Evolutionary conservation across 2,888 invertebrate species (phyloP), one percentile per base, ranked within the genome.

Genomic region (Cepaea hortensis): DNA sequence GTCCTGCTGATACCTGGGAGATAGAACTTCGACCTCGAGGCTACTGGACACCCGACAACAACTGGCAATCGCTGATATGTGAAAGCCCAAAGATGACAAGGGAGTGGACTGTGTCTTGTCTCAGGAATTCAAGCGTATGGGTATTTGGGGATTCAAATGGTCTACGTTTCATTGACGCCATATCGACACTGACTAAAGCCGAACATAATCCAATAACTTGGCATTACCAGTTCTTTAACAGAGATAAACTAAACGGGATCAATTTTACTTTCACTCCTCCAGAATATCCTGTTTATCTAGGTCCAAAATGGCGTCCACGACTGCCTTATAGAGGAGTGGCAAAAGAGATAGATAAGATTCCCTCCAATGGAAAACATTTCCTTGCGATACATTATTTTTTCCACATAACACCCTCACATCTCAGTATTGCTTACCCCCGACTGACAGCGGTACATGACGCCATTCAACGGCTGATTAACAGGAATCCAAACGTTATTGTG

Each of bases 141-240:
- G n/a, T 20, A 50, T 72, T 81, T 50, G 85, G 85, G 65, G 85
- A 85, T 50, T 85, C 85, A 20, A 85, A 85, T 20, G 85, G 81
- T 20, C 0, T 81, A 20, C 68, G 62, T 9, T 20, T 81, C 13
- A 62, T 3, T 62, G 5, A 50, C 4, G 7, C 20, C 2, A 6
- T 80, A 23, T 23, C 13, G 7, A 23, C 3, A 5, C 9, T 73
- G 11, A 6, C 15, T 1, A n/a, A 23, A 20, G 20, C 75, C 3
- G 50, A 6, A 3, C 2, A 18, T 4, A n/a, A 18, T 15, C 48
- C 15, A 3, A 55, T 18, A 18, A n/a, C 9, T 23, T 73, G 79
- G 85, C 85, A 81, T 15, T n/a, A 23, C 13, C 50, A 50, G 18
- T 35, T 7, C 13, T 62, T 61, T 13, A 2, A 23, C 0, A 23